phyloP scores from a whole-genome alignment of 2,113 vertebrate genomes.

The Phrynocephalus versicolor region DNA sequence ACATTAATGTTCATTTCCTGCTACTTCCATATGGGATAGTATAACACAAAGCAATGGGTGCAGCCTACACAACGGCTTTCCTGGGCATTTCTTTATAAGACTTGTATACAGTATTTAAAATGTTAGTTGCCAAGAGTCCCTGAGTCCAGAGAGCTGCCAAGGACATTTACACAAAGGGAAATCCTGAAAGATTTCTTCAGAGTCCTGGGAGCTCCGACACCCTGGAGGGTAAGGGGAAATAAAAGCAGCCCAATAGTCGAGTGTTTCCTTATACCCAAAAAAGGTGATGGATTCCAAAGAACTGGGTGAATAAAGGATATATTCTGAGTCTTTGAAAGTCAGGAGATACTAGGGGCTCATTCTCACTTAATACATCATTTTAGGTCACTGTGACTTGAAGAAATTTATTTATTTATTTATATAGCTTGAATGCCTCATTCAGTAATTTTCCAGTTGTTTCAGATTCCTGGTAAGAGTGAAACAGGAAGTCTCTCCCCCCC shows the following conservation, averaged over 20 bases:
- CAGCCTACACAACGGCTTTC: background rate
- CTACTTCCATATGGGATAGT: background rate
- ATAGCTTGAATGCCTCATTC: too few species aligned
- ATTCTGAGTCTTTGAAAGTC: background rate
- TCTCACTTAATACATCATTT: too few species aligned
- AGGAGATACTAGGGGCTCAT: background rate
- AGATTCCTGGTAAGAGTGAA: too few species aligned
- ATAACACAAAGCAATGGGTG: background rate
- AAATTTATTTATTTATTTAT: too few species aligned
- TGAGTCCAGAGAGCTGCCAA: slow-evolving; percentile 47
- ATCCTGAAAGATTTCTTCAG: slow-evolving; percentile 27
- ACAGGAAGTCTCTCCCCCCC: too few species aligned
- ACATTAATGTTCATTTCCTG: background rate
- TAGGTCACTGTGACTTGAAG: too few species aligned
- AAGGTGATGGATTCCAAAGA: accelerated
- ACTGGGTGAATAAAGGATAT: background rate
- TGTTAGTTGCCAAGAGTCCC: slow-evolving; percentile 18
- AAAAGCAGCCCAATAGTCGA: slow-evolving; percentile 15
- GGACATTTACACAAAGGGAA: slow-evolving; percentile 47
- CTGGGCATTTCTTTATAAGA: background rate
- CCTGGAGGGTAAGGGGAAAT: background rate
- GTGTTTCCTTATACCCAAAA: background rate
- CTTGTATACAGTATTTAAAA: slow-evolving; percentile 32
- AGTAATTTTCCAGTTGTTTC: too few species aligned
- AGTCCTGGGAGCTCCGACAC: slow-evolving; percentile 18